Evolutionary conservation across 2,113 vertebrate species (phyloP).

Genomic region (Pelusios castaneus): DNA sequence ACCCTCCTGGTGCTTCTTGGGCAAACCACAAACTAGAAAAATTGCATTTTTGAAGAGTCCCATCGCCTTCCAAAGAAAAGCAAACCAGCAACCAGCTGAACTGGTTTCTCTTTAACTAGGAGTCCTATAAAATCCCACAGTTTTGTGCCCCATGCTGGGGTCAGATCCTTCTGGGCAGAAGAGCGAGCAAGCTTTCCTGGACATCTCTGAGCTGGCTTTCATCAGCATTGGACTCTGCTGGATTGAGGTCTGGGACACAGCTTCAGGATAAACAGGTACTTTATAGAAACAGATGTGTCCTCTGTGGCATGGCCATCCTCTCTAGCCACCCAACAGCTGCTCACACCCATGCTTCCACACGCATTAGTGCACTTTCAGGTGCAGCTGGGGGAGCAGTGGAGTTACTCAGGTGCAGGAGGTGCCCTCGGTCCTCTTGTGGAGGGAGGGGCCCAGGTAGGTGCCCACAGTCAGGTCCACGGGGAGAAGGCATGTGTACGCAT

Average conservation of each 20-base stretch:
- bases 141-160: background rate
- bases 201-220: background rate
- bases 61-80: background rate
- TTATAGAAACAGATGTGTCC: conserved; percentile 8
- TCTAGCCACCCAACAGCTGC: background rate
- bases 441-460: background rate
- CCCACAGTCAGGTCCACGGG: too few species aligned
- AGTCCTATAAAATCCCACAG: background rate
- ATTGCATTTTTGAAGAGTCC: background rate
- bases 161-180: background rate
- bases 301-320: background rate
- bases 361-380: background rate
- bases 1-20: background rate
- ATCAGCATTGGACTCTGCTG: accelerated
- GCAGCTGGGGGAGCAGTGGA: background rate
- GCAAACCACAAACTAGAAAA: background rate
- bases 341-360: background rate
- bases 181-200: background rate
- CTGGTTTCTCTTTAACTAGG: background rate
- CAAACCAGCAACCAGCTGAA: background rate
- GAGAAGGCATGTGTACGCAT: too few species aligned
- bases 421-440: background rate
- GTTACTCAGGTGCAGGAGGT: background rate
- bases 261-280: background rate
- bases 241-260: background rate